A percentile compares a stretch with the other conserved stretches of the same genome.
These are phyloP conservation scores for Serripes groenlandicus DNA, from an alignment of 2,888 invertebrate genomes.

Conservation along the genomic window DNA sequence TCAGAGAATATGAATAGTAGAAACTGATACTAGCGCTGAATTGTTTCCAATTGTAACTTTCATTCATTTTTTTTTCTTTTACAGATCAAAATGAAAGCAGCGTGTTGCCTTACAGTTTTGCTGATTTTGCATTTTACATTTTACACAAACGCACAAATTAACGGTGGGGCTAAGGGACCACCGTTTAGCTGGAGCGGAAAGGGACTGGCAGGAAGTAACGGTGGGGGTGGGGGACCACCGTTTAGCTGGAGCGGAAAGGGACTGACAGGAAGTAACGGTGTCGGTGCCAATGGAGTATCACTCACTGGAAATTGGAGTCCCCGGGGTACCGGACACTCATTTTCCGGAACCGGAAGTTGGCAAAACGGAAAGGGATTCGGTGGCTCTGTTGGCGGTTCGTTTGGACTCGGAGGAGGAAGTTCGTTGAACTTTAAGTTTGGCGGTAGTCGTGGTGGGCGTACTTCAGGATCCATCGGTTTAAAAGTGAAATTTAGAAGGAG, in stretches of 20 bases:
- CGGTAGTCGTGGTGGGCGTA: background rate
- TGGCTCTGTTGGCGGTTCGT: background rate
- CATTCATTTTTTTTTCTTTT: too few species aligned
- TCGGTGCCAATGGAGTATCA: background rate
- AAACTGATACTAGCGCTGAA: too few species aligned
- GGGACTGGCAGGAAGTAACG: too few species aligned
- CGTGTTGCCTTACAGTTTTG: too few species aligned
- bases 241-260: constrained; percentile 5
- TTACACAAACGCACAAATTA: too few species aligned
- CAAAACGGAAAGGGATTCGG: constrained; percentile 9
- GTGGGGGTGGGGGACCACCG: background rate
- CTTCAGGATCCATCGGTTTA: background rate
- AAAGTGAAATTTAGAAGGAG: background rate
- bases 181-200: too few species aligned
- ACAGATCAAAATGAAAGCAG: too few species aligned
- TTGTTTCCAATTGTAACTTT: too few species aligned
- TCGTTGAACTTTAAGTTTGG: background rate
- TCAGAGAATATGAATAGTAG: too few species aligned
- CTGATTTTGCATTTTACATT: too few species aligned
- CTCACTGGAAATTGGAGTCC: constrained; percentile 17
- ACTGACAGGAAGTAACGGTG: background rate
- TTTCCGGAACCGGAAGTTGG: constrained; percentile 19
- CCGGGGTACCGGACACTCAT: constrained; percentile 1
- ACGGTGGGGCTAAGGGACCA: too few species aligned
- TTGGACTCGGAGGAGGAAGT: background rate